These are phyloP conservation scores for Chionomys nivalis DNA, from an alignment of 2,113 vertebrate species.

Conservation along the genomic window DNA sequence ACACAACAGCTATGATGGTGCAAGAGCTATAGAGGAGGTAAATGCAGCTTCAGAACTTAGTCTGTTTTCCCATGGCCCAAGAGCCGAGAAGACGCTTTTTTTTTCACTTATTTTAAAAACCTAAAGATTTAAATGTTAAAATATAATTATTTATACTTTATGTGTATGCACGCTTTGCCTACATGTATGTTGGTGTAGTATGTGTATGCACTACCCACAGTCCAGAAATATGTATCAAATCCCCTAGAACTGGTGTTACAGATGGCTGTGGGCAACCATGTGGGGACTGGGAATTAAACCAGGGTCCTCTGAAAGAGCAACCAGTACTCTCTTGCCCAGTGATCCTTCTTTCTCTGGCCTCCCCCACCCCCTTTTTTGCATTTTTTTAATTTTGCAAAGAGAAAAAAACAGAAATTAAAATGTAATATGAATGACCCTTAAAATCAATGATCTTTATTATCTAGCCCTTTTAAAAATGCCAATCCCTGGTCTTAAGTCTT, in stretches of 20 bases:
- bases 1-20: neutral
- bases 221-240: neutral
- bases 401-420: conserved; percentile 38
- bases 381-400: conserved; percentile 29
- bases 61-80: neutral
- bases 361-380: neutral
- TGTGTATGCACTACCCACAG: neutral
- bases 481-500: neutral
- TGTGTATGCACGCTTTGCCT: neutral
- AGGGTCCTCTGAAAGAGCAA: neutral
- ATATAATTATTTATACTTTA: neutral
- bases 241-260: neutral
- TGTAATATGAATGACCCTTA: neutral
- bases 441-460: conserved; percentile 34
- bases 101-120: conserved; percentile 9
- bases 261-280: neutral
- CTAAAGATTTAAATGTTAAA: neutral
- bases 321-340: neutral
- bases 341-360: neutral
- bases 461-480: neutral
- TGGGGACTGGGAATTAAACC: neutral
- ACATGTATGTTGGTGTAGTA: neutral
- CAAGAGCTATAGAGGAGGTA: neutral
- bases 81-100: neutral
- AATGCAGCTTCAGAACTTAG: neutral